Evolutionary conservation across 2,888 invertebrate species (phyloP).

Genomic region (Gryllus longicercus): DNA sequence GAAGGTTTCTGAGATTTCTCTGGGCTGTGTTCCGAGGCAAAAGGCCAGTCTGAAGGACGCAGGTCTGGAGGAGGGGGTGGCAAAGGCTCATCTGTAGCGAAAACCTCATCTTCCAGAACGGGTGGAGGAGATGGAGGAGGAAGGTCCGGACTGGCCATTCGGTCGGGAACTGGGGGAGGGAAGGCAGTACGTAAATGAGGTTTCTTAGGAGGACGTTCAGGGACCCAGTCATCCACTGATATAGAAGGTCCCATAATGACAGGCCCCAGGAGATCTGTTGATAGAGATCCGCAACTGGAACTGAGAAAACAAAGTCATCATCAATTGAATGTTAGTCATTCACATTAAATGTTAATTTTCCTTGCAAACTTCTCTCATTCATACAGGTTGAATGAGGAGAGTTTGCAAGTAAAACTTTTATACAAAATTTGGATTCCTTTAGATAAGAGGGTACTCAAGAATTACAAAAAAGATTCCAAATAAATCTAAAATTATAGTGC

Average conservation of each 20-base stretch:
- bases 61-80: conserved; percentile 63
- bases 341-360: no score
- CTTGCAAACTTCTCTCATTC: no score
- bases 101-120: conserved; percentile 57
- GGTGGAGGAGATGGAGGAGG: conserved; percentile 63
- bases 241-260: conserved; percentile 61
- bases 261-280: conserved; percentile 57
- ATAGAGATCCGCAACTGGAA: conserved; percentile 57
- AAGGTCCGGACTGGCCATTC: conserved; percentile 58
- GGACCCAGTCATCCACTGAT: conserved; percentile 65
- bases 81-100: conserved; percentile 60
- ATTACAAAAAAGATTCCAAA: no score
- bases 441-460: no score
- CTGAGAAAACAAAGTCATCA: conserved; percentile 36
- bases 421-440: no score
- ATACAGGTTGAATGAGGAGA: no score
- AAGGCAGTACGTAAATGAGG: conserved; percentile 58
- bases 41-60: conserved; percentile 29
- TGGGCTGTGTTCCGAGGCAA: background rate
- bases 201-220: conserved; percentile 75
- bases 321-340: no score
- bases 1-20: background rate
- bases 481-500: no score
- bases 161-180: conserved; percentile 46
- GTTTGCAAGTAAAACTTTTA: no score